phyloP scores from a whole-genome alignment of 2,888 invertebrate genomes.

The Listrodromus nycthemerus region DNA sequence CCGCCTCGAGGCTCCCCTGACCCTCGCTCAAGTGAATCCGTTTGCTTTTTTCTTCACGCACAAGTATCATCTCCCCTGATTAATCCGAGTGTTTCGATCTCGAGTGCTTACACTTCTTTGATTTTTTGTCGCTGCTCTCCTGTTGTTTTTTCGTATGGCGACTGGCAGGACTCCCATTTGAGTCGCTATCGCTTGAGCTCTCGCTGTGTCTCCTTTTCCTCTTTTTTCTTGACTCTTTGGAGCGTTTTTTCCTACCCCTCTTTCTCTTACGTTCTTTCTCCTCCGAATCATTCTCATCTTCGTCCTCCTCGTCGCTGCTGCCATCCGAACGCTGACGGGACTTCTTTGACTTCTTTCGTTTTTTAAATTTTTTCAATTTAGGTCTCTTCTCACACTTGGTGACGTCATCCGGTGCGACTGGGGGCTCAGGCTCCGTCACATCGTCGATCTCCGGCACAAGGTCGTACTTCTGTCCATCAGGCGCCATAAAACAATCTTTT shows the following conservation, averaged over 20 bases:
- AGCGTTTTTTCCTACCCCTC: slow-evolving; percentile 75
- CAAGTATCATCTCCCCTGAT: no score
- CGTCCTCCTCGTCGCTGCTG: slow-evolving; percentile 67
- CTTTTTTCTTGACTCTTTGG: slow-evolving; percentile 74
- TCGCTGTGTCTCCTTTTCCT: slow-evolving; percentile 70
- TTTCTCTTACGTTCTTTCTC: slow-evolving; percentile 69
- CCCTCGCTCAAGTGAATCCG: no score
- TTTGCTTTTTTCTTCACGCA: no score
- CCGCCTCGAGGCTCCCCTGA: no score
- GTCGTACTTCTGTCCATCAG: slow-evolving; percentile 83
- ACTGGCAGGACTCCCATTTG: slow-evolving; percentile 68
- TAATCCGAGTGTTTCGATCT: slow-evolving; percentile 75
- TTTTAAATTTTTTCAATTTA: slow-evolving; percentile 77
- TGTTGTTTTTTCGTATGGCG: slow-evolving; percentile 71
- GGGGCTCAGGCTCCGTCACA: slow-evolving; percentile 27
- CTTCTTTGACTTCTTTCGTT: slow-evolving; percentile 80
- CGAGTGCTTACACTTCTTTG: slow-evolving; percentile 81
- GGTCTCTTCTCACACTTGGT: slow-evolving; percentile 76
- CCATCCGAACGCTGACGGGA: slow-evolving; percentile 67
- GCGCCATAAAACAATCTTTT: slow-evolving; percentile 83
- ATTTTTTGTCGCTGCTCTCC: slow-evolving; percentile 72
- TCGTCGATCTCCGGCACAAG: slow-evolving; percentile 81
- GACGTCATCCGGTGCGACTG: slow-evolving; percentile 28
- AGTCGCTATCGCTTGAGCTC: slow-evolving; percentile 72
- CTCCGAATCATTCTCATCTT: slow-evolving; percentile 69